Conservation (phyloP, 2,113 vertebrate genomes). For the Lophius piscatorius region DNA sequence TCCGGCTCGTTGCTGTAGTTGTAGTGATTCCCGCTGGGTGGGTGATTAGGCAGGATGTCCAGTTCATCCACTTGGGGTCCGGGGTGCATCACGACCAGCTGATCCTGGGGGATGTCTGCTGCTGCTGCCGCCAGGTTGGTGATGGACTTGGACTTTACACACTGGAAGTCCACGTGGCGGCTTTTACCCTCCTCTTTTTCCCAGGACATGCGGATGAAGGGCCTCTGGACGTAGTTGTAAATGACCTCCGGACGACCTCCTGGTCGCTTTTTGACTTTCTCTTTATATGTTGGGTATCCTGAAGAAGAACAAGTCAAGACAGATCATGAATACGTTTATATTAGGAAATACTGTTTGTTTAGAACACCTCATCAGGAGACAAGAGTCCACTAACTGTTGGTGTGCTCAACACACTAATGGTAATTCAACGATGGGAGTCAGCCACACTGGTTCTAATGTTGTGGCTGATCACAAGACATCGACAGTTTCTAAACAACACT, state of each 20-base stretch:
- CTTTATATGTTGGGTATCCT: conserved; percentile 98
- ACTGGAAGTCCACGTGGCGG: conserved; percentile 98
- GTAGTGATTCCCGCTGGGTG: conserved; percentile 80
- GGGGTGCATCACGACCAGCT: conserved; percentile 95
- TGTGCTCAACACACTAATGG: too few relatives aligned
- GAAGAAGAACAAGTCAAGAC: conserved; percentile 12
- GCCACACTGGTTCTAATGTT: too few relatives aligned
- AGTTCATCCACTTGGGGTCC: conserved; percentile 97
- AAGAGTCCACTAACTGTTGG: too few relatives aligned
- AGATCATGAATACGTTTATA: background rate
- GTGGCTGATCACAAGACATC: too few relatives aligned
- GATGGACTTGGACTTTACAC: conserved; percentile 98
- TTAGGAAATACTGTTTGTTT: background rate
- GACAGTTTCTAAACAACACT: too few relatives aligned
- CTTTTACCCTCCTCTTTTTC: conserved; percentile 99
- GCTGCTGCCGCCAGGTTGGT: conserved; percentile 95
- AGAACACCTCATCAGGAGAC: background rate
- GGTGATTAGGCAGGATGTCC: conserved; percentile 91
- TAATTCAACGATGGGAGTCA: too few relatives aligned
- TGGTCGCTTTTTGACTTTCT: conserved; percentile 97
- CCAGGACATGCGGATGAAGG: conserved; percentile 99
- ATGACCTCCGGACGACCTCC: conserved; percentile 96
- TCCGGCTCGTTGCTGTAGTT: conserved; percentile 89
- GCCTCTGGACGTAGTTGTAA: conserved; percentile 98
- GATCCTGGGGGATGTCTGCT: conserved; percentile 96